phyloP scores from a whole-genome alignment of 2,113 vertebrate genomes.

The Calypte anna region DNA sequence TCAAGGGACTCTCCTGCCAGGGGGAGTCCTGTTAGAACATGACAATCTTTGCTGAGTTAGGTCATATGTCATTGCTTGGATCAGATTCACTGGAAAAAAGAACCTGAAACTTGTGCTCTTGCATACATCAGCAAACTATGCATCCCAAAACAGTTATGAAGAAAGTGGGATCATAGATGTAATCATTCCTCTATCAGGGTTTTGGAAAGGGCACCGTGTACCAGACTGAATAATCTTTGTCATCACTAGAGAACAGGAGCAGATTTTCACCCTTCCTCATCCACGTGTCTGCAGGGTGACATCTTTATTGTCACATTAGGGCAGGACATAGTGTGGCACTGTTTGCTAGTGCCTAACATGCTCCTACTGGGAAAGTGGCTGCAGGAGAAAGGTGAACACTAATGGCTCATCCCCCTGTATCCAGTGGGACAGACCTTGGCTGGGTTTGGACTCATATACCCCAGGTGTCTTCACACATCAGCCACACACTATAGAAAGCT shows the following conservation, averaged over 20 bases:
- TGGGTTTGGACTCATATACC: neutral
- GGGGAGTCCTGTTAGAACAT: neutral
- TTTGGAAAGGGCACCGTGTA: neutral
- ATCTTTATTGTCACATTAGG: neutral
- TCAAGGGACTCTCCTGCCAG: neutral
- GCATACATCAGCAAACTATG: neutral
- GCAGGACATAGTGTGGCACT: neutral
- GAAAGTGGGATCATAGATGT: neutral
- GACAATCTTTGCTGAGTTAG: neutral
- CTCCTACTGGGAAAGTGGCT: neutral
- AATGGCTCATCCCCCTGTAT: neutral
- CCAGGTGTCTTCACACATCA: neutral
- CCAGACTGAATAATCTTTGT: neutral
- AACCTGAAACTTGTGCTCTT: neutral
- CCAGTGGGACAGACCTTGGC: neutral
- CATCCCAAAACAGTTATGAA: neutral
- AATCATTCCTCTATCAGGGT: neutral
- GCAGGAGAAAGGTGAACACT: neutral
- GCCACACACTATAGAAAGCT: neutral
- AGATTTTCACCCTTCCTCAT: neutral
- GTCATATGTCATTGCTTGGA: neutral
- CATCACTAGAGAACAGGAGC: neutral
- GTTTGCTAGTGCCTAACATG: neutral
- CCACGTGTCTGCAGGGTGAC: neutral
- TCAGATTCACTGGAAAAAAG: neutral